These are phyloP conservation scores for Scaptomyza cyrtandrae DNA, from an alignment of 2,888 invertebrate species.

Conservation along the genomic window DNA sequence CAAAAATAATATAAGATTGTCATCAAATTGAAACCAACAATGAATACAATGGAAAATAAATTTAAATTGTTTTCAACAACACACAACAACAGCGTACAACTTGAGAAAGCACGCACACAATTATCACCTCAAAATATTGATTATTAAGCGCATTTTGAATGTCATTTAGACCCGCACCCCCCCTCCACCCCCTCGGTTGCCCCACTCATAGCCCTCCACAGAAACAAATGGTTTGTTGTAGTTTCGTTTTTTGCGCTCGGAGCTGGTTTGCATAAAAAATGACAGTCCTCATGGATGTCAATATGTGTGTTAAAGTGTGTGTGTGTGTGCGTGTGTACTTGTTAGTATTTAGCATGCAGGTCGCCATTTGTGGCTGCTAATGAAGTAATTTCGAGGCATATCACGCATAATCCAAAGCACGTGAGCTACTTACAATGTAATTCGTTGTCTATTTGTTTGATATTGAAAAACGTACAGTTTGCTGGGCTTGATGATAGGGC, in stretches of 20 bases:
- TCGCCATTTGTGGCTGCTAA: constrained; percentile 77
- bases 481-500: constrained; percentile 7
- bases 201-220: not conserved
- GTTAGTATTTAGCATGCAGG: constrained; percentile 74
- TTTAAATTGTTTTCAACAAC: constrained; percentile 27
- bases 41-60: constrained; percentile 11
- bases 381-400: constrained; percentile 80
- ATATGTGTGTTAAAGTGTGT: constrained; percentile 1
- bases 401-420: constrained; percentile 80
- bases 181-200: constrained; percentile 9
- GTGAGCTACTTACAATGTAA: constrained; percentile 81
- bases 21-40: constrained; percentile 27
- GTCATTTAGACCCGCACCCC: constrained; percentile 44
- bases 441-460: constrained; percentile 81
- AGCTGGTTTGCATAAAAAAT: constrained; percentile 74
- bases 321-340: constrained; percentile 26
- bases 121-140: constrained; percentile 77
- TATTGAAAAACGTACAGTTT: constrained; percentile 68
- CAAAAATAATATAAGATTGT: not conserved
- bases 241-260: constrained; percentile 41
- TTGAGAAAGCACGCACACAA: constrained; percentile 68
- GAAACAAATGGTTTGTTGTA: constrained; percentile 48
- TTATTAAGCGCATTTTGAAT: constrained; percentile 74
- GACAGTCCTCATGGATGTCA: constrained; percentile 40
- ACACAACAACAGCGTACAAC: constrained; percentile 3